Evolutionary conservation across 1,140 invertebrate species (phyloP).

Genomic region (Lasaia peninsularis): DNA sequence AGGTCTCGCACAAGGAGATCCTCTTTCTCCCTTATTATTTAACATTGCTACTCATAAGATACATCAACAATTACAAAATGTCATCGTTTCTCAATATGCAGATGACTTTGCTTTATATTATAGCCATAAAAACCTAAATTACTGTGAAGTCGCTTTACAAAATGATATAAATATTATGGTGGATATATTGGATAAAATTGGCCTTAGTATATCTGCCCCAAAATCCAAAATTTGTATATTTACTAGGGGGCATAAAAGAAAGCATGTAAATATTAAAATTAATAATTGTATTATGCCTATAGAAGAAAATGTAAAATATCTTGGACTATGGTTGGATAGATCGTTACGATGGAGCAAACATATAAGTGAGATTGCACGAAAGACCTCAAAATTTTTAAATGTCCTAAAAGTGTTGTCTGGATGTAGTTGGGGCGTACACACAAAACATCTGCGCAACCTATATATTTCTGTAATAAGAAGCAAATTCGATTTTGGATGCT

Average conservation of each 20-base stretch:
- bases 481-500: constrained; percentile 26
- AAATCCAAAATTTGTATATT: constrained; percentile 30
- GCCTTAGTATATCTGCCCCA: constrained; percentile 15
- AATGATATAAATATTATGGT: constrained; percentile 4
- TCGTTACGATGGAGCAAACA: constrained; percentile 23
- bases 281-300: not conserved
- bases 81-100: constrained; percentile 26
- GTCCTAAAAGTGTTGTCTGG: constrained; percentile 26
- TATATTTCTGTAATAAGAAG: constrained; percentile 21
- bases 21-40: not conserved
- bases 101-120: constrained; percentile 31
- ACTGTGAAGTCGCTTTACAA: not conserved
- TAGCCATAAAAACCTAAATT: not conserved
- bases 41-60: constrained; percentile 19
- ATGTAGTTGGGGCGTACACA: constrained; percentile 22
- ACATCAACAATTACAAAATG: constrained; percentile 13
- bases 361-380: constrained; percentile 17
- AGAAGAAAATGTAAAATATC: constrained; percentile 24
- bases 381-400: constrained; percentile 21
- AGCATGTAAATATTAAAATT: constrained; percentile 9
- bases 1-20: not conserved
- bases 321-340: constrained; percentile 27
- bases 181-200: constrained; percentile 12
- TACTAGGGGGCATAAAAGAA: constrained; percentile 11
- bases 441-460: constrained; percentile 23